These are phyloP conservation scores for Euzophera pinguis DNA, from an alignment of 2,888 invertebrate genomes.

Conservation along the genomic window DNA sequence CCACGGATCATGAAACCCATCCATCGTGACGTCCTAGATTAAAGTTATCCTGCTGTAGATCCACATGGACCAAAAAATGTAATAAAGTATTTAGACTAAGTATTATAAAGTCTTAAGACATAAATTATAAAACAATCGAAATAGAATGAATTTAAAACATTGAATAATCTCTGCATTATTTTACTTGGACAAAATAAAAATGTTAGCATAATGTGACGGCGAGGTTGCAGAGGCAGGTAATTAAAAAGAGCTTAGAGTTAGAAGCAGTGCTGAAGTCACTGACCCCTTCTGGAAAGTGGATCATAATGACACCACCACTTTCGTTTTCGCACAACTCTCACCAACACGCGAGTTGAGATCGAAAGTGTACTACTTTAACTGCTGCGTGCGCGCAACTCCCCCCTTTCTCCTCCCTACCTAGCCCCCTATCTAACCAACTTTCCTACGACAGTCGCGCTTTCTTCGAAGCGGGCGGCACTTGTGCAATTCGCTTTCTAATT, in stretches of 20 bases:
- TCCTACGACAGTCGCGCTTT: constrained; percentile 73
- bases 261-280: constrained; percentile 57
- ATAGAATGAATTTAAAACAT: background rate
- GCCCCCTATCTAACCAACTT: constrained; percentile 52
- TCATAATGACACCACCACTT: constrained; percentile 79
- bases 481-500: constrained; percentile 78
- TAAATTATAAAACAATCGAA: background rate
- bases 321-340: constrained; percentile 82
- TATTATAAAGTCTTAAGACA: too few relatives aligned
- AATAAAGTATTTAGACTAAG: too few relatives aligned
- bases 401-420: constrained; percentile 22
- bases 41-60: too few relatives aligned
- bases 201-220: constrained; percentile 16
- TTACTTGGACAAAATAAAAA: constrained; percentile 17
- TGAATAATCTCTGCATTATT: constrained; percentile 6
- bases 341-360: constrained; percentile 66
- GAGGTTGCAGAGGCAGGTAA: constrained; percentile 31
- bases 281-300: constrained; percentile 74
- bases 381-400: constrained; percentile 69
- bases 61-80: too few relatives aligned
- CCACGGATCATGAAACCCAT: too few relatives aligned
- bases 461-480: constrained; percentile 60
- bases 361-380: constrained; percentile 76
- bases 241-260: constrained; percentile 55
- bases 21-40: too few relatives aligned